Evolutionary conservation across 2,888 invertebrate species (phyloP).

Genomic region (Chrysodeixis includens): DNA sequence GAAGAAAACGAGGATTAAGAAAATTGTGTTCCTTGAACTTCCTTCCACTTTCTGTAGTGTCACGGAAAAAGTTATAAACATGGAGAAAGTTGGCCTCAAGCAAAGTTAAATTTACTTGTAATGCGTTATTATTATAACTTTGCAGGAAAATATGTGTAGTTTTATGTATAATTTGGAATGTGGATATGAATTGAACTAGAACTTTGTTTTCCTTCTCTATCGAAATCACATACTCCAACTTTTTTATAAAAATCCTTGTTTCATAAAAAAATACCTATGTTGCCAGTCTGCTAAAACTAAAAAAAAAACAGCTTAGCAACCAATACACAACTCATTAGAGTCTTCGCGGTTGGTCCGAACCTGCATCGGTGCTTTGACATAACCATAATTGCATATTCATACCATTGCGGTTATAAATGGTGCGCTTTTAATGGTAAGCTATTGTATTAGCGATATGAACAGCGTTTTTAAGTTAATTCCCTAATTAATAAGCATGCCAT

Average conservation of each 20-base stretch:
- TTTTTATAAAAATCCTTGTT: too few species aligned
- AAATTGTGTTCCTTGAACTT: background rate
- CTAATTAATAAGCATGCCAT: slow-evolving; percentile 14
- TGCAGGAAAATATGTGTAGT: background rate
- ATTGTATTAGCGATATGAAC: slow-evolving; percentile 9
- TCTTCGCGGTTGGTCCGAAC: slow-evolving; percentile 21
- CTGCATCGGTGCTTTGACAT: slow-evolving; percentile 21
- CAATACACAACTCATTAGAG: slow-evolving; percentile 40
- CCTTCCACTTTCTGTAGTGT: background rate
- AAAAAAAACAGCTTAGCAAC: background rate
- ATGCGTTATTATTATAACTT: background rate
- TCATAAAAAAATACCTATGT: too few species aligned
- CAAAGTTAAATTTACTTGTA: background rate
- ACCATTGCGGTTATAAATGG: slow-evolving; percentile 9
- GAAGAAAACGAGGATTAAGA: background rate
- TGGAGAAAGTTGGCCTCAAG: background rate
- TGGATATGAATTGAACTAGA: too few species aligned
- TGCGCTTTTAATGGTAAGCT: slow-evolving; percentile 33
- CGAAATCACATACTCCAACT: too few species aligned
- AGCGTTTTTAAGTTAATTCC: background rate
- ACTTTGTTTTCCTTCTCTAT: too few species aligned
- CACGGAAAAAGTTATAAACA: background rate
- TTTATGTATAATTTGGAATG: too few species aligned
- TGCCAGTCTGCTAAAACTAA: too few species aligned
- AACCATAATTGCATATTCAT: slow-evolving; percentile 32